Base-by-base conservation (phyloP, 2,113 vertebrate genomes). In the Aegithalos caudatus region DNA sequence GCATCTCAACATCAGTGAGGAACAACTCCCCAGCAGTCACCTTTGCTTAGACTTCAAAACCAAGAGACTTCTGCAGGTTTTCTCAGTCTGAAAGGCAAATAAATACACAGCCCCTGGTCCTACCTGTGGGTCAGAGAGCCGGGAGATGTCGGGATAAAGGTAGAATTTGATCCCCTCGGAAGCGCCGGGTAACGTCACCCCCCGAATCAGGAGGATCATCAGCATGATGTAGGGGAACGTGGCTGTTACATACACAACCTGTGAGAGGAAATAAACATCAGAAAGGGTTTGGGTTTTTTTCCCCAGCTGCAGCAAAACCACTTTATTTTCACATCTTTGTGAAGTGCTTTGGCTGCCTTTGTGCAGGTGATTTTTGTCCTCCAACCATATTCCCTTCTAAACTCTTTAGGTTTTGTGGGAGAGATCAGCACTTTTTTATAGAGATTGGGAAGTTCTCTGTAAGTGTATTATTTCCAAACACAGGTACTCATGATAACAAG, bases 71-170 rank as follows among this genome's bases (percentile, higher is more conserved):
- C 7, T 28, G n/a, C 71, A 48, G 27, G 7, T 88, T 90, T 72
- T 45, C 10, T 10, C 35, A 35, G 28, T 12, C 37, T 53, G 42
- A 58, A 12, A 81, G 10, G 14, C 64, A 77, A 18, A 42, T 1
- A 50, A 33, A n/a, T 0, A 4, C 0, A 6, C 35, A 51, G 44
- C 12, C 5, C 44, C 3, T 1, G 64, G 45, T 73, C 98, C 86
- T 99, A 99, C 99, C 99, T 99, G 99, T 44, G 99, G 99, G 97
- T 99, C 99, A 2, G 99, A 99, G 58, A 99, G 99, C 22, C 99
- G 98, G 33, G 99, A 99, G 28, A 99, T 98, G 92, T 99, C 99
- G 4, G 99, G 99, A 78, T 99, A 99, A 95, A 99, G 97, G 98
- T 99, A 99, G 98, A 99, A 99, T 90, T 99, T 99, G 96, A 99